Percentiles rank a stretch among this genome's conserved stretches.
Evolutionary conservation across 2,113 vertebrate species (phyloP).

Genomic region (Actenoides hombroni): DNA sequence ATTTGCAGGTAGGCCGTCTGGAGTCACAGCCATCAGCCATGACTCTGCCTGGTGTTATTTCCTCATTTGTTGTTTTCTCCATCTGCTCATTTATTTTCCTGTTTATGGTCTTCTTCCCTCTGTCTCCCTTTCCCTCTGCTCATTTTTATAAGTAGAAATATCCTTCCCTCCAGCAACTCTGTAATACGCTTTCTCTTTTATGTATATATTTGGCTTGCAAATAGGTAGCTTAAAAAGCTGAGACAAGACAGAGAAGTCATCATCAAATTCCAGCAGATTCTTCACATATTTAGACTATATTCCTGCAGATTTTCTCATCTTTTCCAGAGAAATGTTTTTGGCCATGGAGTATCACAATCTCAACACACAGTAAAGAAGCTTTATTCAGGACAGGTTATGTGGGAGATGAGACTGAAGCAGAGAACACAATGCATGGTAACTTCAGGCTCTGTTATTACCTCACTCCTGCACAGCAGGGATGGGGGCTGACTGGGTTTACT

Average conservation of each 20-base stretch:
- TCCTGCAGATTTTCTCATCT: not conserved
- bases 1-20: conserved; percentile 62
- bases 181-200: conserved; percentile 62
- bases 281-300: not conserved
- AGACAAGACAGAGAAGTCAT: conserved; percentile 10
- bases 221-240: conserved; percentile 49
- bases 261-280: conserved; percentile 38
- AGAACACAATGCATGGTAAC: not conserved
- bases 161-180: conserved; percentile 58
- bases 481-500: not conserved
- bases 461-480: not conserved
- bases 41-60: conserved; percentile 64
- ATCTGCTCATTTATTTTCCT: conserved; percentile 69
- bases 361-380: not conserved
- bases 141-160: conserved; percentile 63
- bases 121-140: conserved; percentile 39
- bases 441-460: not conserved
- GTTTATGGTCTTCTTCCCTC: conserved; percentile 43
- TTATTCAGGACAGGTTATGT: not conserved
- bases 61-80: conserved; percentile 63
- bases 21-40: conserved; percentile 67
- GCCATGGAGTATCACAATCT: not conserved
- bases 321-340: not conserved
- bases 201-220: conserved; percentile 69
- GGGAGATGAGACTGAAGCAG: not conserved